A percentile compares a stretch with the other conserved stretches of the same genome.
phyloP scores from a whole-genome alignment of 2,888 invertebrate species.

The Heliconius erato region DNA sequence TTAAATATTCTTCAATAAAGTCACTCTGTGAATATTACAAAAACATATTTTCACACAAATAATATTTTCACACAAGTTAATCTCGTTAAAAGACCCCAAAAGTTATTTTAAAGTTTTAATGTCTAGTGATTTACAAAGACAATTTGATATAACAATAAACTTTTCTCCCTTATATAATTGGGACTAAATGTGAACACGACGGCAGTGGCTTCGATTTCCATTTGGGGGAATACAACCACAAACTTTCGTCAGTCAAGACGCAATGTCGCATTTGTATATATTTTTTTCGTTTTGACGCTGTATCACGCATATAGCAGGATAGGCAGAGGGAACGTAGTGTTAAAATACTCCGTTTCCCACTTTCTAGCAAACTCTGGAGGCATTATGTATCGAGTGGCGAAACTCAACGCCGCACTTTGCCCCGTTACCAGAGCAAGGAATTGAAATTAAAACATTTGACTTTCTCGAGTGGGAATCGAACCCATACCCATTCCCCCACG shows the following conservation, averaged over 20 bases:
- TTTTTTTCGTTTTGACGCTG: no score
- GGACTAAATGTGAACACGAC: neutral
- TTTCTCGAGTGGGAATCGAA: neutral
- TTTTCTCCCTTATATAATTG: neutral
- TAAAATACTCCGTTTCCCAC: no score
- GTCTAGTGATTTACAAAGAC: conserved; percentile 21
- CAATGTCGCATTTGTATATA: no score
- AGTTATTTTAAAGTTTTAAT: neutral
- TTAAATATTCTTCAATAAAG: neutral
- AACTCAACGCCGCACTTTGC: no score
- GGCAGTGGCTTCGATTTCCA: neutral
- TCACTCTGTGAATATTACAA: neutral
- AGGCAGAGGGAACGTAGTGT: no score
- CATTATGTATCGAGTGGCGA: no score
- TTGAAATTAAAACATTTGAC: neutral
- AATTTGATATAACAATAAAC: conserved; percentile 13
- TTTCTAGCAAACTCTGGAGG: no score
- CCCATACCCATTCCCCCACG: neutral
- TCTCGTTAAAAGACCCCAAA: neutral
- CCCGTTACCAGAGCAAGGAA: no score
- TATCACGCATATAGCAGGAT: no score
- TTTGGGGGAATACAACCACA: neutral
- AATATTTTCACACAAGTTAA: neutral
- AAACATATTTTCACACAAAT: no score
- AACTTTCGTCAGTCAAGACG: no score